Evolutionary conservation across 2,888 invertebrate species (phyloP).

Genomic region (Mycalesis mineus): DNA sequence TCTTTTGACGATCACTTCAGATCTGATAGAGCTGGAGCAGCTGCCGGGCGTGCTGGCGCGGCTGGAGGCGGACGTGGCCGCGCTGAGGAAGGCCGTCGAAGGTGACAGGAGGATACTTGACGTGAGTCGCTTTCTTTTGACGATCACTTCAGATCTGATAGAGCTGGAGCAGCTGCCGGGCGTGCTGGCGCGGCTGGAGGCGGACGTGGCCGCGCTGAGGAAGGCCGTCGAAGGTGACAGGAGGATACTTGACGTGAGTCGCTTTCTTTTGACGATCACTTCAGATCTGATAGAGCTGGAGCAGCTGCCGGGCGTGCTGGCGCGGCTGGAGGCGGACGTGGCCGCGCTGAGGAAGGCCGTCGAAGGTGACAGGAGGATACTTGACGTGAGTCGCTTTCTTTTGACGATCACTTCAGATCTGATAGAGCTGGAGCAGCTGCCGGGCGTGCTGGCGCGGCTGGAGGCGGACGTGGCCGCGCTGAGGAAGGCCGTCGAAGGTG

Average conservation of each 20-base stretch:
- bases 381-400: constrained; percentile 40
- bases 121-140: too few relatives aligned
- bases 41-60: too few relatives aligned
- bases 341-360: constrained; percentile 67
- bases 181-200: constrained; percentile 54
- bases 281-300: too few relatives aligned
- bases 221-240: constrained; percentile 68
- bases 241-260: constrained; percentile 48
- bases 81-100: too few relatives aligned
- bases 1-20: too few relatives aligned
- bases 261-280: too few relatives aligned
- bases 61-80: too few relatives aligned
- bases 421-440: constrained; percentile 67
- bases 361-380: constrained; percentile 58
- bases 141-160: too few relatives aligned
- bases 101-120: too few relatives aligned
- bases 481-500: constrained; percentile 67
- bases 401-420: constrained; percentile 44
- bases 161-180: too few relatives aligned
- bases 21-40: too few relatives aligned
- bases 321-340: constrained; percentile 60
- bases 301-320: constrained; percentile 37
- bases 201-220: constrained; percentile 66
- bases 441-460: constrained; percentile 61
- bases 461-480: constrained; percentile 70